Conservation (phyloP, 2,797 vertebrate genomes). For the Hafferia zeledoni region DNA sequence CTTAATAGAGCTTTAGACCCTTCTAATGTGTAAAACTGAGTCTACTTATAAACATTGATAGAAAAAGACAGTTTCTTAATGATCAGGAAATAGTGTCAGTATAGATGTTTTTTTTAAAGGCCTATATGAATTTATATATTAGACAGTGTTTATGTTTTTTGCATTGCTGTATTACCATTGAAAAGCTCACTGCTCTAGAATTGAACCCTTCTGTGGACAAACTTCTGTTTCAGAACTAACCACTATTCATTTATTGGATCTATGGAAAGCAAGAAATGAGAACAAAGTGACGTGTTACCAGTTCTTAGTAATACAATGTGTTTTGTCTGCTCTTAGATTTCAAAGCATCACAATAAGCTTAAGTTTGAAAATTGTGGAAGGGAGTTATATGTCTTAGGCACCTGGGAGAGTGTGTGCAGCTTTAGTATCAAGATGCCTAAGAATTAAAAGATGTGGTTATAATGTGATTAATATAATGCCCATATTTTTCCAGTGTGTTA, state of each 20-base stretch:
- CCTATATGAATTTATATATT: neutral
- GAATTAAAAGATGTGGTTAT: neutral
- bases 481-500: neutral
- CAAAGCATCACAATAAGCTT: neutral
- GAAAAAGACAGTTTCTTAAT: neutral
- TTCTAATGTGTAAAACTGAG: neutral
- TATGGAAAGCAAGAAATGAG: neutral
- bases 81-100: neutral
- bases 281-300: neutral
- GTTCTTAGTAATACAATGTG: neutral
- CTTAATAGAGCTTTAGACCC: neutral
- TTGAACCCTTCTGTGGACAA: neutral
- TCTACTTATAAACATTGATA: neutral
- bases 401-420: neutral
- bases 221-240: neutral
- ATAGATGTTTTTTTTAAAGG: neutral
- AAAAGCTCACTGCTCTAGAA: neutral
- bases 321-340: neutral
- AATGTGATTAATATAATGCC: neutral
- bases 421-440: neutral
- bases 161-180: neutral
- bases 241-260: neutral
- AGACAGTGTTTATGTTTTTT: neutral
- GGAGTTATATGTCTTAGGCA: neutral
- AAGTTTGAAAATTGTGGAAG: neutral